phyloP scores from a whole-genome alignment of 2,797 vertebrate genomes.

The Monodelphis domestica region DNA sequence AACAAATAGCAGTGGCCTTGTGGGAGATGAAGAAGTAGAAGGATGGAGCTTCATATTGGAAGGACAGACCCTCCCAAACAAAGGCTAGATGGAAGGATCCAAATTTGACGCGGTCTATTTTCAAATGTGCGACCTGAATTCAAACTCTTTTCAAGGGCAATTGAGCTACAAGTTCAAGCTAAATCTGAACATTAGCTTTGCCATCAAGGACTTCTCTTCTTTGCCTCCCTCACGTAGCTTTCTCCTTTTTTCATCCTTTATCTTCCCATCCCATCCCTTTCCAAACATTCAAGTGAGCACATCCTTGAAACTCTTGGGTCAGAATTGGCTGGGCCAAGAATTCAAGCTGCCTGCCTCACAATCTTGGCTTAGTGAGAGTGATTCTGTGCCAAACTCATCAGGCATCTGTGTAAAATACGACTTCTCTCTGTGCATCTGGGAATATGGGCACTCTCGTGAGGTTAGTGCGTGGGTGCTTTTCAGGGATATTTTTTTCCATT shows the following conservation, averaged over 20 bases:
- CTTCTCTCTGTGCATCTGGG: not conserved
- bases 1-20: not conserved
- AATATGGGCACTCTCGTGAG: conserved; percentile 35
- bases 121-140: not conserved
- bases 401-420: conserved; percentile 50
- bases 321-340: conserved; percentile 9
- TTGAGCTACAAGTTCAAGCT: not conserved
- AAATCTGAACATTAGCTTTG: not conserved
- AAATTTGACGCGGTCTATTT: not conserved
- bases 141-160: not conserved
- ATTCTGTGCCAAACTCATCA: conserved; percentile 33
- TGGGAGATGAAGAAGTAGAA: not conserved
- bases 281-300: not conserved
- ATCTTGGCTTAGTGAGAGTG: conserved; percentile 35
- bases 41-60: not conserved
- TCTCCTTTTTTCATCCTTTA: not conserved
- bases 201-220: not conserved
- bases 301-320: not conserved
- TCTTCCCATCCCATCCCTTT: not conserved
- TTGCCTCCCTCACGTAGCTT: not conserved
- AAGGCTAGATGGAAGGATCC: not conserved
- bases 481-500: conserved; percentile 50
- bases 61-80: not conserved
- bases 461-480: conserved; percentile 19
- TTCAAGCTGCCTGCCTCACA: conserved; percentile 30